Conservation (phyloP, 1,140 invertebrate species). For the Spodoptera frugiperda region DNA sequence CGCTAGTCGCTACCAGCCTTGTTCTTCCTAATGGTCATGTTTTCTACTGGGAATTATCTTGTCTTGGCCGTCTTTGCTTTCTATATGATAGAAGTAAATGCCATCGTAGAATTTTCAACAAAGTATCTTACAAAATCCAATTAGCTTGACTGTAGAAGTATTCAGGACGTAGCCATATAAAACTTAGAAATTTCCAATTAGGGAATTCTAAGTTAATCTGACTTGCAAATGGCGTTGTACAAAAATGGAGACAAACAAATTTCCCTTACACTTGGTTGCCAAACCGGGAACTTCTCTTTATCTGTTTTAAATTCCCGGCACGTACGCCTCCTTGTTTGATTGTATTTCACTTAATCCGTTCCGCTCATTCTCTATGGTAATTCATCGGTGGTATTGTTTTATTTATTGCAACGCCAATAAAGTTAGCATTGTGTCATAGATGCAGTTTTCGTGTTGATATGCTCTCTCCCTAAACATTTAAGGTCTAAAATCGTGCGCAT, state of each 20-base stretch:
- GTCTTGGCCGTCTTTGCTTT: neutral
- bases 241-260: slow-evolving; percentile 59
- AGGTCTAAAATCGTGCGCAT: slow-evolving; percentile 44
- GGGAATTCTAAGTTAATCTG: slow-evolving; percentile 20
- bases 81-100: neutral
- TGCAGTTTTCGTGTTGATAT: slow-evolving; percentile 41
- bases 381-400: slow-evolving; percentile 81
- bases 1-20: slow-evolving; percentile 25
- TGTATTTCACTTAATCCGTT: slow-evolving; percentile 81
- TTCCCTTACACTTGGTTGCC: slow-evolving; percentile 54
- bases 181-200: slow-evolving; percentile 30
- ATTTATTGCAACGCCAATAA: slow-evolving; percentile 64
- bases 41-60: slow-evolving; percentile 15
- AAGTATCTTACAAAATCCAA: neutral
- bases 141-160: neutral
- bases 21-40: slow-evolving; percentile 10
- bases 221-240: slow-evolving; percentile 45
- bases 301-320: slow-evolving; percentile 64
- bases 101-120: neutral
- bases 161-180: neutral
- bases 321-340: slow-evolving; percentile 71
- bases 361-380: slow-evolving; percentile 82
- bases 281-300: slow-evolving; percentile 53
- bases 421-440: slow-evolving; percentile 40
- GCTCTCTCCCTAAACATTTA: slow-evolving; percentile 39